Conservation (phyloP, 2,797 vertebrate species). For the Borostomias antarcticus region DNA sequence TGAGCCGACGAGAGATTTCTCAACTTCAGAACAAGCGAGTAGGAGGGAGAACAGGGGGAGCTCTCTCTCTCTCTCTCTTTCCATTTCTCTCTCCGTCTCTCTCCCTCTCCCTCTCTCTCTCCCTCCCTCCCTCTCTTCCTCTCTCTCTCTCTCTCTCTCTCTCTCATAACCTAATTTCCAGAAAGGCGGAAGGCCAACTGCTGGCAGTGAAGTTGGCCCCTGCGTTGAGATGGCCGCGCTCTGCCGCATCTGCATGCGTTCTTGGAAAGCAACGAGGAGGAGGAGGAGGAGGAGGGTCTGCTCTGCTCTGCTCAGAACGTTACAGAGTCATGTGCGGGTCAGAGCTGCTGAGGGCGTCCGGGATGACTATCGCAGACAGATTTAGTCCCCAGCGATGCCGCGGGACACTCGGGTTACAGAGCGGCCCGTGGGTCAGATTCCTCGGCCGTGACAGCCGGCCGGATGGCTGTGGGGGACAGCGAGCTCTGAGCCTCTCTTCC, state of each 20-base stretch:
- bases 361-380: constrained; percentile 69
- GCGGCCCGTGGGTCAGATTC: constrained; percentile 58
- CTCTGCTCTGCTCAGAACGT: constrained; percentile 63
- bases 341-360: constrained; percentile 39
- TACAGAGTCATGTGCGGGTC: constrained; percentile 56
- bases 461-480: no score
- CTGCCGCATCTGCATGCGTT: constrained; percentile 16
- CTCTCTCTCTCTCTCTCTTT: no score
- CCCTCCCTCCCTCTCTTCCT: background rate
- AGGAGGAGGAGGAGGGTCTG: constrained; percentile 62
- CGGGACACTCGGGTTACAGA: constrained; percentile 64
- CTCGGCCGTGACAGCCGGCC: no score
- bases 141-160: background rate
- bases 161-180: no score
- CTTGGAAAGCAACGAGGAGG: constrained; percentile 35
- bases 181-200: no score
- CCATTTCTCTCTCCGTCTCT: no score
- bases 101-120: background rate
- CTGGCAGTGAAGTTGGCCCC: no score
- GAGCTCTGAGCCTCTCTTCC: no score
- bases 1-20: constrained; percentile 1
- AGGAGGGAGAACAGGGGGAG: no score
- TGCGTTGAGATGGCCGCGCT: constrained; percentile 9
- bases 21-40: constrained; percentile 12
- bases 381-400: constrained; percentile 57